phyloP scores from a whole-genome alignment of 2,797 vertebrate species.

The Meriones psammophilus region DNA sequence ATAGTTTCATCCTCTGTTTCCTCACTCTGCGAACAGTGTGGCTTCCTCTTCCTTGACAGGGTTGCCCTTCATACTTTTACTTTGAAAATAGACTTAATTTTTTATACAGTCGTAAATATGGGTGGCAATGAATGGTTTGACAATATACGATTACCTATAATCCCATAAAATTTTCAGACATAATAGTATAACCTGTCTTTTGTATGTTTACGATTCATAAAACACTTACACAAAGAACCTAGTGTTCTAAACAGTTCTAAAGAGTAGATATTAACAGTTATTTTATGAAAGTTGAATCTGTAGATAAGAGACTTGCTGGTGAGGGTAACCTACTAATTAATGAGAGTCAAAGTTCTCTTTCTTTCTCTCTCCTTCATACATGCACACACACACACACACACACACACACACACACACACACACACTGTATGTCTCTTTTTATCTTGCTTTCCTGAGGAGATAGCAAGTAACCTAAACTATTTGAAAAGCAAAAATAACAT shows the following conservation, averaged over 20 bases:
- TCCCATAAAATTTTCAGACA: neutral
- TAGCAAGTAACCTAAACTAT: neutral
- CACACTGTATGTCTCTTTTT: neutral
- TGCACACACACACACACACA: too few relatives aligned
- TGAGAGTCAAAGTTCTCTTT: neutral
- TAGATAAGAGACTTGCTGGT: neutral
- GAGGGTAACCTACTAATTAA: neutral
- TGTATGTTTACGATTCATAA: neutral
- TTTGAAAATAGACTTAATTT: conserved; percentile 1
- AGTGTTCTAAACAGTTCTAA: neutral
- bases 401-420: neutral
- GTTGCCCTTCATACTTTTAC: neutral
- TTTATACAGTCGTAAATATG: neutral
- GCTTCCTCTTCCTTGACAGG: neutral
- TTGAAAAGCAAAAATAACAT: neutral
- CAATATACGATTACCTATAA: neutral
- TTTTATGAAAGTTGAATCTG: conserved; percentile 18
- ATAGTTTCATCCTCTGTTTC: neutral
- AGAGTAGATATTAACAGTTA: neutral
- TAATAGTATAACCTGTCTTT: neutral
- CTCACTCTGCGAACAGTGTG: neutral
- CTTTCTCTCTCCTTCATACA: too few relatives aligned
- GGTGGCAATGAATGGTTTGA: neutral
- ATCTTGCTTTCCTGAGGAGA: neutral
- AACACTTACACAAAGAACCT: neutral